Evolutionary conservation across 2,113 vertebrate genomes (phyloP).

Genomic region (Malaclemys terrapin): DNA sequence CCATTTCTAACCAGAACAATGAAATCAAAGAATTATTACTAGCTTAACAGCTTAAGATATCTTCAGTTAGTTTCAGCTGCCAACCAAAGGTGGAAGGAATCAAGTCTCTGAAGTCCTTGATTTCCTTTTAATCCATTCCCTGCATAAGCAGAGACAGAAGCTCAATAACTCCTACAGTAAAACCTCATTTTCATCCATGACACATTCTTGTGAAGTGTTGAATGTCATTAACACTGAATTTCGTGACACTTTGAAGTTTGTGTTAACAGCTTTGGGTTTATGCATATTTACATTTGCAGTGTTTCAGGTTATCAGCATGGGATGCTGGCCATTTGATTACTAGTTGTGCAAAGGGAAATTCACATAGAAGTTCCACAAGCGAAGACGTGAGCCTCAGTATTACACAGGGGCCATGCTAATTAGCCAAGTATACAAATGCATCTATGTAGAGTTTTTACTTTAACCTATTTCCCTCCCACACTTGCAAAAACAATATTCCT

Average conservation of each 20-base stretch:
- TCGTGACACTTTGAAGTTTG: constrained; percentile 34
- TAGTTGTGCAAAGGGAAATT: background rate
- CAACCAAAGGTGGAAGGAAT: constrained; percentile 5
- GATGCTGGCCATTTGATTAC: constrained; percentile 29
- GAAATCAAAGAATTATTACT: background rate
- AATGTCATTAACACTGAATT: constrained; percentile 38
- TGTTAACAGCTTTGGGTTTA: constrained; percentile 33
- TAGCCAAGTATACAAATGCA: background rate
- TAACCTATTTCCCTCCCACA: background rate
- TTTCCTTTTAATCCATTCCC: background rate
- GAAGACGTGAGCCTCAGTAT: background rate
- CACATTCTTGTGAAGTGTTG: background rate
- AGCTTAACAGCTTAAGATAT: background rate
- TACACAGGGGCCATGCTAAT: background rate
- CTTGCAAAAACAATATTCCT: background rate
- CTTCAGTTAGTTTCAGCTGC: background rate
- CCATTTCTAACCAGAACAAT: background rate
- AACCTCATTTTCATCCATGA: constrained; percentile 23
- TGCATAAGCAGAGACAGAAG: background rate
- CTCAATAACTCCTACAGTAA: constrained; percentile 27
- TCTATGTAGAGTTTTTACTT: background rate
- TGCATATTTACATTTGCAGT: constrained; percentile 38
- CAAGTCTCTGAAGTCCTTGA: background rate
- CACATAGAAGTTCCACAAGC: background rate
- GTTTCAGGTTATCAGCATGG: constrained; percentile 10